These are phyloP conservation scores for Poliocrania exsul DNA, from an alignment of 2,797 vertebrate genomes.

Conservation along the genomic window DNA sequence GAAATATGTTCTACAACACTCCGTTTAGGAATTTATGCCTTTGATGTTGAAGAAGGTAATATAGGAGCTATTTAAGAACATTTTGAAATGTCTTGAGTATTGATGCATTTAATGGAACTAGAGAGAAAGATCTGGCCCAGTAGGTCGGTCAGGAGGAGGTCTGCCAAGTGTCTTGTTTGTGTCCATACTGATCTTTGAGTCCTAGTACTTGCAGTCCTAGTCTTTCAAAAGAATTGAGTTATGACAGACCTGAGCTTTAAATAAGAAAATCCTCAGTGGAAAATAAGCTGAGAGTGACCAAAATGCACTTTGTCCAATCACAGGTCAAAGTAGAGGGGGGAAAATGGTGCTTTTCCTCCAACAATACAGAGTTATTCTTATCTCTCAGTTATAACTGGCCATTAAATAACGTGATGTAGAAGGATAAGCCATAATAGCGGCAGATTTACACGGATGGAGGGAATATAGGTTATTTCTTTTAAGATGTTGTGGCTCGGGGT, in stretches of 20 bases:
- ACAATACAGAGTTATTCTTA: background rate
- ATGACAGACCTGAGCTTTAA: background rate
- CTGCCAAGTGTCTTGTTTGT: background rate
- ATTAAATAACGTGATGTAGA: background rate
- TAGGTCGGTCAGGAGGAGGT: background rate
- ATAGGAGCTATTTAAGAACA: background rate
- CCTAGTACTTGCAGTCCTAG: background rate
- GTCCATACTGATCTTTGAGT: background rate
- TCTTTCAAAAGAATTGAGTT: background rate
- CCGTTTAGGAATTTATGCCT: constrained; percentile 88
- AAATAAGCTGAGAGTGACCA: background rate
- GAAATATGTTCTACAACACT: constrained; percentile 85
- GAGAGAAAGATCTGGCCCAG: background rate
- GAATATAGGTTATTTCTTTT: background rate
- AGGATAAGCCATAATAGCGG: background rate
- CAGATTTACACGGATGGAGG: background rate
- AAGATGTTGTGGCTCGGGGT: background rate
- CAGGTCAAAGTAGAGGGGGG: fast-evolving
- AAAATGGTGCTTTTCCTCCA: background rate
- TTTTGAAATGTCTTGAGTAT: background rate
- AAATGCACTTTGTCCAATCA: background rate
- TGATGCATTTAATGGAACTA: background rate
- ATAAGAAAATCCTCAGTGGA: background rate
- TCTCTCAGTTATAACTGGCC: background rate
- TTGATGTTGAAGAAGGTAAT: constrained; percentile 89